Conservation (phyloP, 2,888 invertebrate species). For the Cosmia trapezina region DNA sequence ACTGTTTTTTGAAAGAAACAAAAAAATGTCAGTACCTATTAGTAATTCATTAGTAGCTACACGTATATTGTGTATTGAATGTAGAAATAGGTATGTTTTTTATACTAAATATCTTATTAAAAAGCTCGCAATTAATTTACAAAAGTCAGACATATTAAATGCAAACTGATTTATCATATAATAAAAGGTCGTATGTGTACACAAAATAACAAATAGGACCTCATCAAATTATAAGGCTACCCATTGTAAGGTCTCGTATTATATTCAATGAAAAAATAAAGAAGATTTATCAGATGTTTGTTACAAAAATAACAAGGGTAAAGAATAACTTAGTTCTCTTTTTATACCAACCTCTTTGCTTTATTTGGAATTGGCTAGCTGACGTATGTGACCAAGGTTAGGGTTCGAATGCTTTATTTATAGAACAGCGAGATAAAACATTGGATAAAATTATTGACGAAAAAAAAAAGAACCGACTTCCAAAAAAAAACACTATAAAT, state of each 20-base stretch:
- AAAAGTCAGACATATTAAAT: slow-evolving; percentile 15
- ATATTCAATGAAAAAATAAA: slow-evolving; percentile 40
- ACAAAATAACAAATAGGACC: slow-evolving; percentile 31
- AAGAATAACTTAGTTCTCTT: slow-evolving; percentile 33
- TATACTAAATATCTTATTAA: not conserved
- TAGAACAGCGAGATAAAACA: slow-evolving; percentile 14
- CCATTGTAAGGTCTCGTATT: slow-evolving; percentile 17
- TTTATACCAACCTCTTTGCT: slow-evolving; percentile 18
- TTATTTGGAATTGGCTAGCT: slow-evolving; percentile 32
- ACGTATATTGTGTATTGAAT: not conserved
- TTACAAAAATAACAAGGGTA: slow-evolving; percentile 31
- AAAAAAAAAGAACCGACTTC: no score
- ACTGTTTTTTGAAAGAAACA: not conserved
- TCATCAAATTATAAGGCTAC: slow-evolving; percentile 39
- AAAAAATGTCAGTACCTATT: not conserved
- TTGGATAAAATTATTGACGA: not conserved
- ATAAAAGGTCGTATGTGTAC: not conserved
- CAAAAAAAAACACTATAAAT: not conserved
- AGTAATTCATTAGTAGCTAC: no score
- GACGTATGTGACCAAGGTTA: slow-evolving; percentile 40
- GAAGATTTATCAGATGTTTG: slow-evolving; percentile 30
- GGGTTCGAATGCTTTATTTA: slow-evolving; percentile 37
- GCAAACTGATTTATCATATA: slow-evolving; percentile 13
- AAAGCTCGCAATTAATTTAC: not conserved
- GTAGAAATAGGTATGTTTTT: not conserved